These are phyloP conservation scores for Pharmacophagus antenor DNA, from an alignment of 2,888 invertebrate genomes.

Conservation along the genomic window DNA sequence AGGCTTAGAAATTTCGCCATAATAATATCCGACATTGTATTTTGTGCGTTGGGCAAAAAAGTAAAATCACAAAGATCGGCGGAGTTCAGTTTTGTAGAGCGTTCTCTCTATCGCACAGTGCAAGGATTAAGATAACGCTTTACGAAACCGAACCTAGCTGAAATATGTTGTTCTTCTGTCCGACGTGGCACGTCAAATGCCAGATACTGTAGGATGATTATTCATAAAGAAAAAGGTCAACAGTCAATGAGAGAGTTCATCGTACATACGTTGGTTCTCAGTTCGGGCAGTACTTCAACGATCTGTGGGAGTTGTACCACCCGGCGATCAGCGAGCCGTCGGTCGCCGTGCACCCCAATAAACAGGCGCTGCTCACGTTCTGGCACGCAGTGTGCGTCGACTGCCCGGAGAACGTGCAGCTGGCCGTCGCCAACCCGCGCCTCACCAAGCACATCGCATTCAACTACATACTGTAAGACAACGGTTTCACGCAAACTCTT, in stretches of 20 bases:
- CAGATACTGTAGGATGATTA: too few species aligned
- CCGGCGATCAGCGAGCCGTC: slow-evolving; percentile 96
- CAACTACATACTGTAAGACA: slow-evolving; percentile 95
- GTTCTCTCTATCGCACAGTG: too few species aligned
- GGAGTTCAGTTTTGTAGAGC: too few species aligned
- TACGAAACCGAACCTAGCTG: too few species aligned
- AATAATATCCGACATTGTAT: too few species aligned
- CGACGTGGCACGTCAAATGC: too few species aligned
- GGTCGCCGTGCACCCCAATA: slow-evolving; percentile 96
- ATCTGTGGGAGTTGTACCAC: slow-evolving; percentile 96
- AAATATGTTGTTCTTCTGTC: too few species aligned
- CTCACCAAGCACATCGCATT: slow-evolving; percentile 97
- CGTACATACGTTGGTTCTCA: slow-evolving; percentile 55
- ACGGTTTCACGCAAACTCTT: too few species aligned
- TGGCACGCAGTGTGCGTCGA: slow-evolving; percentile 97
- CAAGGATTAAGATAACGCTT: too few species aligned
- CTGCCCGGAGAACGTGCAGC: slow-evolving; percentile 95
- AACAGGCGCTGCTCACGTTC: slow-evolving; percentile 94
- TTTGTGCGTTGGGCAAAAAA: too few species aligned
- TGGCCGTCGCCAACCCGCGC: slow-evolving; percentile 91
- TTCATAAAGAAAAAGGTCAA: background rate
- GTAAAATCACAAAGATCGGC: too few species aligned
- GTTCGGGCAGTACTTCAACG: slow-evolving; percentile 95
- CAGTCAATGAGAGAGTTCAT: background rate
- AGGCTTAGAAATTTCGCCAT: too few species aligned